Percentiles rank a stretch among this genome's conserved stretches.
phyloP scores from a whole-genome alignment of 2,888 invertebrate genomes.

The Matsumyia berberina region DNA sequence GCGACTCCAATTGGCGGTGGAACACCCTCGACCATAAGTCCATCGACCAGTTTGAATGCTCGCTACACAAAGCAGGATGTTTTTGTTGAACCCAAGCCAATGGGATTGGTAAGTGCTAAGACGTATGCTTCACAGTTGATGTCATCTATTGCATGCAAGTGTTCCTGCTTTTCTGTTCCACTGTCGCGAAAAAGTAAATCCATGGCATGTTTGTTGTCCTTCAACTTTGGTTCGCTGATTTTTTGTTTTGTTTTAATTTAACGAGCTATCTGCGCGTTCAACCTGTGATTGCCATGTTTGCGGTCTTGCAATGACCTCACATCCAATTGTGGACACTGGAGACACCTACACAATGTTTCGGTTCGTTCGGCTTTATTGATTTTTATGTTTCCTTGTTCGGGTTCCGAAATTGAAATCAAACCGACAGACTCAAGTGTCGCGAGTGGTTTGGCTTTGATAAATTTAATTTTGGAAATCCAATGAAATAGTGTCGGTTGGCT shows the following conservation, averaged over 20 bases:
- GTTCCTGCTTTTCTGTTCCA: slow-evolving; percentile 39
- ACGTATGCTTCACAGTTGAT: not conserved
- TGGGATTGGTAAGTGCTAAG: slow-evolving; percentile 81
- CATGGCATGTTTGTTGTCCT: slow-evolving; percentile 70
- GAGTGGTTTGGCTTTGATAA: slow-evolving; percentile 46
- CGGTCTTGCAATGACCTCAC: slow-evolving; percentile 58
- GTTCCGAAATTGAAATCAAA: slow-evolving; percentile 12
- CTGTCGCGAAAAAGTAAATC: slow-evolving; percentile 57
- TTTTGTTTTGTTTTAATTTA: slow-evolving; percentile 1
- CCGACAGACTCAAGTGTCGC: slow-evolving; percentile 21
- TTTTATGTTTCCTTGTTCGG: slow-evolving; percentile 46
- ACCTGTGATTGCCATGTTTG: slow-evolving; percentile 43
- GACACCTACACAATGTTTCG: slow-evolving; percentile 57
- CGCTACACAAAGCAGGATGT: slow-evolving; percentile 80
- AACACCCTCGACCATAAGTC: slow-evolving; percentile 83
- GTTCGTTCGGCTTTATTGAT: slow-evolving; percentile 66
- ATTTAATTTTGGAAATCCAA: slow-evolving; percentile 27
- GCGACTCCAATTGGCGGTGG: slow-evolving; percentile 83
- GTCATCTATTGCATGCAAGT: slow-evolving; percentile 48
- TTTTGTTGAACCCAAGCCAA: slow-evolving; percentile 83
- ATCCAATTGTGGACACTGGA: slow-evolving; percentile 46
- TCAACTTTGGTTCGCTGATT: slow-evolving; percentile 49
- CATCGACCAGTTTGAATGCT: slow-evolving; percentile 81
- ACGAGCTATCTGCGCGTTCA: slow-evolving; percentile 22
- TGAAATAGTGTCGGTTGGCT: slow-evolving; percentile 6